Conservation (phyloP, 2,888 invertebrate genomes). For the Chorisops tibialis region DNA sequence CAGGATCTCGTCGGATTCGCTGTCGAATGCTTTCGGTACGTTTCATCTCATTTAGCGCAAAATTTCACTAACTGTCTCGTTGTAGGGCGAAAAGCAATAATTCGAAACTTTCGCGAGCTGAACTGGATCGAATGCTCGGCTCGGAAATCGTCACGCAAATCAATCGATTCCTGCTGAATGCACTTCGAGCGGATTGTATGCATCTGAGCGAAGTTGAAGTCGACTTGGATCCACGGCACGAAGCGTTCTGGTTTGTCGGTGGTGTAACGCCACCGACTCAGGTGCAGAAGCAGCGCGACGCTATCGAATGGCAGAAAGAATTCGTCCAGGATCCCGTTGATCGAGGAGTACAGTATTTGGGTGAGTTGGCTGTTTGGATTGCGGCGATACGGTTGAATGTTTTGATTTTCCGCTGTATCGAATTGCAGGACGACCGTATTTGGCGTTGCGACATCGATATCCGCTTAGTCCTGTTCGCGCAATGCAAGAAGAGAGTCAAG, state of each 20-base stretch:
- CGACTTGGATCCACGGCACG: constrained; percentile 74
- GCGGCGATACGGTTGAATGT: neutral
- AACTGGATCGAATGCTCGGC: constrained; percentile 41
- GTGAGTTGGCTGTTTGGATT: constrained; percentile 42
- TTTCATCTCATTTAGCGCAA: constrained; percentile 46
- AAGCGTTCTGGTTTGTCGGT: constrained; percentile 83
- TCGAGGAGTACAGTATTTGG: constrained; percentile 67
- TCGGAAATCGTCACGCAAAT: constrained; percentile 61
- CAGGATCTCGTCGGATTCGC: constrained; percentile 67
- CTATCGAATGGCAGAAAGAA: constrained; percentile 51
- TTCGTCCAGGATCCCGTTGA: constrained; percentile 59
- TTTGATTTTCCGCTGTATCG: neutral
- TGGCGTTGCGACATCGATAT: constrained; percentile 65
- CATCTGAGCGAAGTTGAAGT: constrained; percentile 62
- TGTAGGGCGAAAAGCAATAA: neutral
- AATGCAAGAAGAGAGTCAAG: constrained; percentile 57
- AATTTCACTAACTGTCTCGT: constrained; percentile 6
- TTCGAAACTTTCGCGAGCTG: constrained; percentile 33
- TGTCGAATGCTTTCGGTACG: constrained; percentile 58
- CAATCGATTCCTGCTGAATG: constrained; percentile 64
- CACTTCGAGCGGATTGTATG: constrained; percentile 57
- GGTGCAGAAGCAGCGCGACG: constrained; percentile 51
- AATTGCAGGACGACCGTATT: constrained; percentile 59
- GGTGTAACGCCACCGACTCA: constrained; percentile 61
- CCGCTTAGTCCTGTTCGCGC: constrained; percentile 66